phyloP scores from a whole-genome alignment of 2,888 invertebrate genomes.

The Molanna angustata region DNA sequence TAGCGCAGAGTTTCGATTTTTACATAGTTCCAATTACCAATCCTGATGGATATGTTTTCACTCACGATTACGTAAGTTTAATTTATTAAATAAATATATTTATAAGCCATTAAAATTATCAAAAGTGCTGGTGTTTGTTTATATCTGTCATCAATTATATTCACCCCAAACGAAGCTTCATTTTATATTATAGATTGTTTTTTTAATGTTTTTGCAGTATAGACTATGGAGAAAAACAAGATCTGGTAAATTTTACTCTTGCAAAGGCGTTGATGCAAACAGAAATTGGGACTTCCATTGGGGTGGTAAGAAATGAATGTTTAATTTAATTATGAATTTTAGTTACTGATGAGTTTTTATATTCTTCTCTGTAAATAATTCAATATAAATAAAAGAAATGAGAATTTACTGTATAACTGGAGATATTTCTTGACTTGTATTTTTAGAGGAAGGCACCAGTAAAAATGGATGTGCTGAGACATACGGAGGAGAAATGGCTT shows the following conservation, averaged over 20 bases:
- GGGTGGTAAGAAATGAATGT: constrained; percentile 41
- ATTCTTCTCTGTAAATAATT: too few species aligned
- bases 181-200: background rate
- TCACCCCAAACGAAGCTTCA: too few species aligned
- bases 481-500: constrained; percentile 51
- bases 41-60: constrained; percentile 70
- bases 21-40: constrained; percentile 71
- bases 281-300: constrained; percentile 52
- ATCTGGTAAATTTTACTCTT: constrained; percentile 36
- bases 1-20: constrained; percentile 70
- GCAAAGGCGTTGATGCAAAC: constrained; percentile 53
- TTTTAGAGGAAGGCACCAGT: constrained; percentile 45
- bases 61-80: constrained; percentile 57
- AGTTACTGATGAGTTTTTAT: too few species aligned
- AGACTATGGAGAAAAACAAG: constrained; percentile 71
- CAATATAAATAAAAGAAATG: too few species aligned
- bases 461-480: constrained; percentile 49
- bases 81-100: background rate
- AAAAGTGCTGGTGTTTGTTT: too few species aligned
- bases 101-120: background rate
- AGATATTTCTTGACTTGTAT: background rate
- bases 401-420: background rate
- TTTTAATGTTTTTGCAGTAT: constrained; percentile 49
- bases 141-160: too few species aligned
- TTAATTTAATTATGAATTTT: too few species aligned